Evolutionary conservation across 2,797 vertebrate species (phyloP), one percentile per base, ranked within the genome.

Genomic region (Syndactyla subalaris): DNA sequence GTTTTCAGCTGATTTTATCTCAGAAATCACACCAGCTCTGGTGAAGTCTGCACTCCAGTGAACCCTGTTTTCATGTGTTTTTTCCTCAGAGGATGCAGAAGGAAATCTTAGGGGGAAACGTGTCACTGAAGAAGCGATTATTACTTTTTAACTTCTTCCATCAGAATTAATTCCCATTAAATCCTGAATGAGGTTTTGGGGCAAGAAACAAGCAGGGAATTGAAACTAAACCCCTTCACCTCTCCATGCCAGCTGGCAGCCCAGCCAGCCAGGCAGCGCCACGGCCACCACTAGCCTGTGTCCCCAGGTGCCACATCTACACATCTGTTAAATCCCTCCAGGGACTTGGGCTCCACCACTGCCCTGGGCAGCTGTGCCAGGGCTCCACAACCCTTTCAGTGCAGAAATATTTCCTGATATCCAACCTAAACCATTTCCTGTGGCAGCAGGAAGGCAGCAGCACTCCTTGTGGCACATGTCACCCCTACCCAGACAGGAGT

Each of bases 1-100:
- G 7, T 21, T 93, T 85, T 54, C 70, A 85, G 29, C 43, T 74
- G 30, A 77, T 91, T 81, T 75, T 59, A 74, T 49, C 54, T 85
- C 71, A 30, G 39, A 79, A 85, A 88, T 73, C 1, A 2, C 36
- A 61, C 14, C 45, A 88, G 58, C 29, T 82, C 54, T 16, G 26
- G 24, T 52, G 77, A 87, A 59, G 57, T 10, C 20, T 3, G 2
- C 41, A 24, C 20, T 39, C 14, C 49, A 81, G 17, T 39, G 29
- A 92, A 38, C 5, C 16, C 32, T 9, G 8, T 14, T 87, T 66
- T 51, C 46, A 14, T 21, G 41, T 6, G 30, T 1, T 73, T 70
- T 83, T 55, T 38, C 17, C 49, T 24, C 32, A 63, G 8, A 54
- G 24, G 13, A 73, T 43, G 26, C 11, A 89, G 57, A 71, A 58